These are phyloP conservation scores for Platycercus adscitus DNA, from an alignment of 2,113 vertebrate genomes.

Conservation along the genomic window DNA sequence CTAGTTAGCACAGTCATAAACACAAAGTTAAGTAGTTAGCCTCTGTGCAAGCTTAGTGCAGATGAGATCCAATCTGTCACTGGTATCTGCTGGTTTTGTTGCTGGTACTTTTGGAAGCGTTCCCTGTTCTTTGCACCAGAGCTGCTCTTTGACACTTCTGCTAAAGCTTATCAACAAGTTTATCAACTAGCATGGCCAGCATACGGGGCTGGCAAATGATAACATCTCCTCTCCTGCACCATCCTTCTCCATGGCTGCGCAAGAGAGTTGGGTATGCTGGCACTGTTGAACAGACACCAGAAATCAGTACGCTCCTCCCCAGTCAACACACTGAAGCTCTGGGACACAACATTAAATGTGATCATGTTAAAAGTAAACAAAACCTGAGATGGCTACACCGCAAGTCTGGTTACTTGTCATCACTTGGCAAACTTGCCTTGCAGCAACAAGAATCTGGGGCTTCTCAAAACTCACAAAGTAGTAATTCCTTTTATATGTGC, in stretches of 20 bases:
- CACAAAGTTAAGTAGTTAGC: background rate
- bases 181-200: background rate
- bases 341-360: background rate
- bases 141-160: background rate
- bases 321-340: background rate
- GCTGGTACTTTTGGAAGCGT: background rate
- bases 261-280: accelerated
- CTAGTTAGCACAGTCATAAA: background rate
- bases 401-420: background rate
- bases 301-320: background rate
- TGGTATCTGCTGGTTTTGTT: background rate
- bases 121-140: background rate
- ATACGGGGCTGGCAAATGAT: background rate
- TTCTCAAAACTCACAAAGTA: background rate
- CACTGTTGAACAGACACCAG: background rate
- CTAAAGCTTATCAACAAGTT: background rate
- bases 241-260: background rate
- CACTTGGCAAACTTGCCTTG: background rate
- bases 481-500: background rate
- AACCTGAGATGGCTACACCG: background rate
- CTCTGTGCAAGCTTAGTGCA: background rate
- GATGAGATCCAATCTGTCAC: background rate
- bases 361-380: background rate
- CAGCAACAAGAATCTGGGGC: background rate
- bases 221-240: accelerated